Evolutionary conservation across 2,888 invertebrate species (phyloP), one percentile per base, ranked within the genome.

Genomic region (Sturmia bella): DNA sequence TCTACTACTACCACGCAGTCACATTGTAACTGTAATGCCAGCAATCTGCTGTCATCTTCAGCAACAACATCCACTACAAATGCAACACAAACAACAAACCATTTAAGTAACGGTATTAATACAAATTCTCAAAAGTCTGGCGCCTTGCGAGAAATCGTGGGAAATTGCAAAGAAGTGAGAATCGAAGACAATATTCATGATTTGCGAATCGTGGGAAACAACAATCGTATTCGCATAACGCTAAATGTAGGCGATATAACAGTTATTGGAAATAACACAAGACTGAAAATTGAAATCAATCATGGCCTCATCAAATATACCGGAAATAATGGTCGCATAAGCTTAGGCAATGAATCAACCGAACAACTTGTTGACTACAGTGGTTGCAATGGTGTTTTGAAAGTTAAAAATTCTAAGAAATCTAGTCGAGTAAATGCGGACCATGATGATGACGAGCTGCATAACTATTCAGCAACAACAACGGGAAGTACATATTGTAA

Each of bases 291-390:
- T n/a, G 85, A 86, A 21, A 83, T 85, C 15, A 91, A 91, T 66
- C 84, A 84, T 54, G 91, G 90, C 0, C 41, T 83, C 13, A 85
- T 91, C 7, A 88, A 87, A 59, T 91, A 90, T 72, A 90, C 87
- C 41, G 91, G 91, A 13, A 91, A 91, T 59, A 86, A 89, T 85
- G 90, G 91, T 4, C 88, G 90, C 57, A 89, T 91, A 64, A 89
- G 88, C 57, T 80, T 91, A 77, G 90, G 91, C 54, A 87, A 85
- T 68, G 86, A 87, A 5, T 91, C 91, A n/a, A 56, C 84, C 7
- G 88, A 89, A 27, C 89, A 88, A 70, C 72, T 76, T 9, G 88
- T 91, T 13, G 89, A 90, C 61, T 91, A 91, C 59, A 88, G 87
- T 15, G 91, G 91, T 24, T 90, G 89, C 82, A 89, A 90, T 86